Conservation (phyloP, 2,888 invertebrate genomes). For the Apamea epomidion region DNA sequence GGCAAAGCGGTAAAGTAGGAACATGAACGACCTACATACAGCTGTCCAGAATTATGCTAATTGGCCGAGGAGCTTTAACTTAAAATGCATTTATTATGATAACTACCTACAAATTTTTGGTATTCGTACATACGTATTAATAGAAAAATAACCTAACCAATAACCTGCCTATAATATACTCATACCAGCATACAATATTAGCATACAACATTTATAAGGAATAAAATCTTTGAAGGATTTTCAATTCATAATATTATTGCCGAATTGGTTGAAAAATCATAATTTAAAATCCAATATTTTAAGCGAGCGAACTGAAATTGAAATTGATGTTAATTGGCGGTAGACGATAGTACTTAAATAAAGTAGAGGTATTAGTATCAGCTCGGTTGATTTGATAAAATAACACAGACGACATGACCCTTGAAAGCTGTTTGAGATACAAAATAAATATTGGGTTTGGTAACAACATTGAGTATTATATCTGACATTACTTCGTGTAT, state of each 20-base stretch:
- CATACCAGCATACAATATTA: neutral
- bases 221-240: no score
- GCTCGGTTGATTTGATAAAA: conserved; percentile 20
- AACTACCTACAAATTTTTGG: neutral
- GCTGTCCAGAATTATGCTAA: neutral
- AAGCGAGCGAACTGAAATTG: neutral
- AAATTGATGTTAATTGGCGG: conserved; percentile 13
- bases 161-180: no score
- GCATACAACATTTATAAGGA: neutral
- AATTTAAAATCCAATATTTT: conserved; percentile 10
- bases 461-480: conserved; percentile 21
- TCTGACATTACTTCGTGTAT: conserved; percentile 19
- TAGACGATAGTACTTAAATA: neutral
- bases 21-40: neutral
- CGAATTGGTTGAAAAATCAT: neutral
- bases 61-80: neutral
- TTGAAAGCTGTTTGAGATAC: conserved; percentile 22
- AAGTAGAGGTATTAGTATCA: conserved; percentile 5
- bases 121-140: neutral
- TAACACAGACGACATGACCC: neutral
- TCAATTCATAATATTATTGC: no score
- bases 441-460: conserved; percentile 33
- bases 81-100: neutral
- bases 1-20: neutral
- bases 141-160: neutral